Evolutionary conservation across 2,113 vertebrate species (phyloP).

Genomic region (Menidia beryllina): DNA sequence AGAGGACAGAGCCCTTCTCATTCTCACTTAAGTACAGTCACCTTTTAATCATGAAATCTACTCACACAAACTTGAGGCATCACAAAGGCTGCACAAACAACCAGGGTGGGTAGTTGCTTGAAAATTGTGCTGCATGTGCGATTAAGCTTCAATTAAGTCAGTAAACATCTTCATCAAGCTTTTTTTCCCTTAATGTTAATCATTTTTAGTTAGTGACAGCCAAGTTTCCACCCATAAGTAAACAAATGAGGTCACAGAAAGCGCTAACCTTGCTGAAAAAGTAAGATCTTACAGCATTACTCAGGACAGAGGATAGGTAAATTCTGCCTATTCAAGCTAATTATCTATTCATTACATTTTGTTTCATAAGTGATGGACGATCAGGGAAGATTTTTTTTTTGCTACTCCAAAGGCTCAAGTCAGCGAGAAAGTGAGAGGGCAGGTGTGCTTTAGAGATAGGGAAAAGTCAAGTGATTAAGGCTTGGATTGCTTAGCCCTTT

Average conservation of each 20-base stretch:
- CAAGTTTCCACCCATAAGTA: conserved; percentile 53
- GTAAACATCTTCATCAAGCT: conserved; percentile 37
- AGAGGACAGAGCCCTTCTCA: conserved; percentile 17
- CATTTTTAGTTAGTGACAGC: conserved; percentile 60
- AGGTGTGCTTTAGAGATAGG: conserved; percentile 77
- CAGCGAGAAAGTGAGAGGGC: conserved; percentile 74
- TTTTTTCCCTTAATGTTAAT: conserved; percentile 49
- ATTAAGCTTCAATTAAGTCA: conserved; percentile 55
- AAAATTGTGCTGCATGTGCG: conserved; percentile 33
- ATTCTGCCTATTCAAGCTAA: conserved; percentile 75
- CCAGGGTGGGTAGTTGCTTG: background rate
- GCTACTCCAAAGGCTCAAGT: conserved; percentile 52
- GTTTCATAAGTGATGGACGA: conserved; percentile 73
- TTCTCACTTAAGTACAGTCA: conserved; percentile 16
- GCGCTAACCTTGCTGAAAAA: conserved; percentile 70
- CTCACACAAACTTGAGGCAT: conserved; percentile 6
- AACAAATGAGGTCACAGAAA: conserved; percentile 59
- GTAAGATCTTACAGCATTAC: conserved; percentile 51
- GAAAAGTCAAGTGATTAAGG: conserved; percentile 79
- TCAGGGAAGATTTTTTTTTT: conserved; percentile 31
- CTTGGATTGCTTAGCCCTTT: conserved; percentile 69
- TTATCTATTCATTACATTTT: conserved; percentile 77
- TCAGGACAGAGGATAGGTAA: conserved; percentile 57
- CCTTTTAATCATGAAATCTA: background rate
- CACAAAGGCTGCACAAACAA: conserved; percentile 2